Base-by-base conservation (phyloP, 2,888 invertebrate genomes). In the Chrysolina americana region DNA sequence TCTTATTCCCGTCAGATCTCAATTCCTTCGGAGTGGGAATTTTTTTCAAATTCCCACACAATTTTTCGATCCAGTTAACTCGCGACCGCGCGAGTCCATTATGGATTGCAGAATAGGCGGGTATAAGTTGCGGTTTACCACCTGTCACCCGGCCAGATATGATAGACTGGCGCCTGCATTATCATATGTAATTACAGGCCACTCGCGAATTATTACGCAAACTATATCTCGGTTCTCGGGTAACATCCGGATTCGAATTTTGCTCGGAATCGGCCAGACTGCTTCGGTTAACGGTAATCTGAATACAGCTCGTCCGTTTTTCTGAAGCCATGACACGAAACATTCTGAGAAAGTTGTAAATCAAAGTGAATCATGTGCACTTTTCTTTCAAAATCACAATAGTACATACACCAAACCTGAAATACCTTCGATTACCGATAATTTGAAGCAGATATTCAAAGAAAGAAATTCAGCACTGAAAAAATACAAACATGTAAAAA, bases 91-190 rank as follows among this genome's bases (percentile, higher is more conserved):
- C 15, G 23, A n/a, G 59, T 59, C 59, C 59, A 59, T 59, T 59
- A 59, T 59, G 59, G 59, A 59, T 59, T 59, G 59, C 59, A 59
- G 59, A 59, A 59, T 59, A 59, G 59, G 59, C 59, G 36, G 59
- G 59, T 59, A 53, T 21, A 59, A 59, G 68, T 78, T 71, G 78
- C 59, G 78, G 78, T 78, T 73, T 73, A 78, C 78, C 78, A 78
- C 78, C 78, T 77, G 78, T 76, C 78, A 77, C 66, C 71, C 64
- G 65, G 53, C 59, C 65, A 76, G 69, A 73, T 77, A 74, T 78
- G 76, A 74, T 72, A 74, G 72, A 77, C 78, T 79, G 81, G 81
- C 81, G 79, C 81, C 80, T 75, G 73, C 68, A 80, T 80, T 80
- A 80, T 78, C 78, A 79, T 79, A 77, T 78, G 78, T 78, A 78